These are phyloP conservation scores for Phyllostomus discolor DNA, from an alignment of 2,113 vertebrate species.

Conservation along the genomic window DNA sequence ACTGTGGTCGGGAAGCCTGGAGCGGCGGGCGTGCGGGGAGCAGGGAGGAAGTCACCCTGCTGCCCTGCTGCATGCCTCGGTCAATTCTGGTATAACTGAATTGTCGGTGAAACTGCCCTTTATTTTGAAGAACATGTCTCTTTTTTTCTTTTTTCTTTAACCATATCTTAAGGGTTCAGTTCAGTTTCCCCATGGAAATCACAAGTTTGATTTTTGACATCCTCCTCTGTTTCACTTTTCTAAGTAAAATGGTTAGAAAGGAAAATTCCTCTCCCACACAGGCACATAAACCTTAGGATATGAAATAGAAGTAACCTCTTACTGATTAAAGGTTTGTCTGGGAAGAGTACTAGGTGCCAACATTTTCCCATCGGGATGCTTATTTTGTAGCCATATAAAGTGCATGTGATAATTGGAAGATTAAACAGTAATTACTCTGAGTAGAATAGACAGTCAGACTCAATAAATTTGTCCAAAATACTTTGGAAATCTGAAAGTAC, in stretches of 20 bases:
- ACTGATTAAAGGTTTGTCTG: not conserved
- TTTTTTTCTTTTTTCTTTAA: not conserved
- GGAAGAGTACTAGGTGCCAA: not conserved
- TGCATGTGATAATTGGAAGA: not conserved
- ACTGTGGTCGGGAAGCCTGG: not conserved
- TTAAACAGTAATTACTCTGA: not conserved
- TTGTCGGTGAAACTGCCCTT: not conserved
- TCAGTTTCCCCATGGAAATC: not conserved
- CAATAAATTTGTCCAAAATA: not conserved
- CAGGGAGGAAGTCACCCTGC: not conserved
- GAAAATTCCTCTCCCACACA: not conserved
- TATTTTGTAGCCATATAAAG: conserved; percentile 7
- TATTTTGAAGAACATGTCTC: not conserved
- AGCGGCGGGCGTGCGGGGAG: not conserved
- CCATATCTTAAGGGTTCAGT: not conserved
- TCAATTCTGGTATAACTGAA: not conserved
- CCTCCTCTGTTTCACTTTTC: not conserved
- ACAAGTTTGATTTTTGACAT: not conserved
- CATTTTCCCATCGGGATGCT: not conserved
- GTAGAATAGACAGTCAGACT: not conserved
- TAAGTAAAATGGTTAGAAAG: not conserved
- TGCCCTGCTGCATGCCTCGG: not conserved
- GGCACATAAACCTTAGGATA: not conserved
- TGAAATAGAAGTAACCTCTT: not conserved
- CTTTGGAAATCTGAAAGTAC: not conserved